Percentiles rank a stretch among this genome's conserved stretches.
Evolutionary conservation across 2,888 invertebrate genomes (phyloP).

Genomic region (Drosophila melanosoma): DNA sequence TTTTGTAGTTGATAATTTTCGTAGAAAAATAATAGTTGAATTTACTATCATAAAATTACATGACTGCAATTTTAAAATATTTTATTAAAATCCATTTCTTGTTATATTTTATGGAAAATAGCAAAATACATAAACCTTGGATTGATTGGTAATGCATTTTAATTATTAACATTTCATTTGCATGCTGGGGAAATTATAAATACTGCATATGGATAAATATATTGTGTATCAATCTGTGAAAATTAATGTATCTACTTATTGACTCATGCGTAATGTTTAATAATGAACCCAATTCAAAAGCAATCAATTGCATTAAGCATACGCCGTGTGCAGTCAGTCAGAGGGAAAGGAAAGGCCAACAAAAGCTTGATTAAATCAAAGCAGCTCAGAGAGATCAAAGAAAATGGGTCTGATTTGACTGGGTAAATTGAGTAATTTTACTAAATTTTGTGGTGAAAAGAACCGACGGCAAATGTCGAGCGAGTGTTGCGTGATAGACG

Average conservation of each 20-base stretch:
- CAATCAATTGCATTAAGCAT: constrained; percentile 51
- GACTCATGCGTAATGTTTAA: constrained; percentile 13
- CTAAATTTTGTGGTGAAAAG: not conserved
- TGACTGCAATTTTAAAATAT: not conserved
- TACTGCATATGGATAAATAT: constrained; percentile 8
- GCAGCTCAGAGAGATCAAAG: constrained; percentile 1
- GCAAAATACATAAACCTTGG: constrained; percentile 5
- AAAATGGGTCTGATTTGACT: constrained; percentile 13
- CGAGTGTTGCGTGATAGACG: not conserved
- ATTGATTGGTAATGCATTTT: constrained; percentile 44
- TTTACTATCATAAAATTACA: not conserved
- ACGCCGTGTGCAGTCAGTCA: constrained; percentile 40
- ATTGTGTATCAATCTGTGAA: not conserved
- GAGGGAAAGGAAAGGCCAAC: constrained; percentile 25
- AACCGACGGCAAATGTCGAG: not conserved
- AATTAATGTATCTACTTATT: constrained; percentile 9
- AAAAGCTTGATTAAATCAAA: constrained; percentile 38
- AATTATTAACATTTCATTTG: constrained; percentile 32
- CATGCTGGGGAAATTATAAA: constrained; percentile 28
- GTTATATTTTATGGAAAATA: not conserved
- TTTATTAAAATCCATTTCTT: not conserved
- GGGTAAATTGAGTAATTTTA: not conserved
- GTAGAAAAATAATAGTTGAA: not conserved
- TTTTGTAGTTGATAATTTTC: not conserved
- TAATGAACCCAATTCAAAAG: constrained; percentile 42